Percentiles rank a stretch among this genome's conserved stretches.
These are phyloP conservation scores for Crotalus viridis DNA, from an alignment of 2,113 vertebrate species.

Conservation along the genomic window DNA sequence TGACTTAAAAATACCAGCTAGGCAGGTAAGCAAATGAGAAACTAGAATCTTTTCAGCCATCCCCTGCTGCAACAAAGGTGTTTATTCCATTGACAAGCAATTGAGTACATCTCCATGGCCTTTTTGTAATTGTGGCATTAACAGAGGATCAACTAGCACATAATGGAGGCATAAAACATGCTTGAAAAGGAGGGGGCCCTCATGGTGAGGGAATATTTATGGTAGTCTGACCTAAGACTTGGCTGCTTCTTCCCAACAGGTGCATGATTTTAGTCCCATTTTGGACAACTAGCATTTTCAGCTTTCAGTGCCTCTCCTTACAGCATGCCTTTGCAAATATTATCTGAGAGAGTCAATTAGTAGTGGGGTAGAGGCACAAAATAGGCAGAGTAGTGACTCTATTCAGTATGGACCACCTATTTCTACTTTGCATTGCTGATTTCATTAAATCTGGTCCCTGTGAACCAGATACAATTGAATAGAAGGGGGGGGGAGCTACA, in stretches of 20 bases:
- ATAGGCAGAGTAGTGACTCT: background rate
- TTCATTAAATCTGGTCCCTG: background rate
- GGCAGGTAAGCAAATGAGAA: background rate
- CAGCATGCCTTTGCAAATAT: background rate
- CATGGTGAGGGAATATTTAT: slow-evolving; percentile 56
- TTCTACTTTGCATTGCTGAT: background rate
- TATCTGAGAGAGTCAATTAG: background rate
- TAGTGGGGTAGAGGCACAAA: background rate
- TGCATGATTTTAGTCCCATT: slow-evolving; percentile 42
- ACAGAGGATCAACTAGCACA: slow-evolving; percentile 64
- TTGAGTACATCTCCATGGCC: slow-evolving; percentile 24
- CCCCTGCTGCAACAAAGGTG: slow-evolving; percentile 43
- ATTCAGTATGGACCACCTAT: background rate
- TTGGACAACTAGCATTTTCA: background rate
- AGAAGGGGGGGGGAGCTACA: background rate
- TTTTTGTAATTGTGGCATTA: slow-evolving; percentile 70
- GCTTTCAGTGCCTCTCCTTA: background rate
- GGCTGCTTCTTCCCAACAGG: slow-evolving; percentile 58
- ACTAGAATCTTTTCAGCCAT: background rate
- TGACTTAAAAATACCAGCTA: background rate
- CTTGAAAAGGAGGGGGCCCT: slow-evolving; percentile 58
- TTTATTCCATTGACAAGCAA: slow-evolving; percentile 67
- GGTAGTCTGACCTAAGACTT: slow-evolving; percentile 61
- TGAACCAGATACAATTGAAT: background rate
- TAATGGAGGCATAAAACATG: slow-evolving; percentile 56